Conservation (phyloP, 2,888 invertebrate species). For the Geotrupes spiniger region DNA sequence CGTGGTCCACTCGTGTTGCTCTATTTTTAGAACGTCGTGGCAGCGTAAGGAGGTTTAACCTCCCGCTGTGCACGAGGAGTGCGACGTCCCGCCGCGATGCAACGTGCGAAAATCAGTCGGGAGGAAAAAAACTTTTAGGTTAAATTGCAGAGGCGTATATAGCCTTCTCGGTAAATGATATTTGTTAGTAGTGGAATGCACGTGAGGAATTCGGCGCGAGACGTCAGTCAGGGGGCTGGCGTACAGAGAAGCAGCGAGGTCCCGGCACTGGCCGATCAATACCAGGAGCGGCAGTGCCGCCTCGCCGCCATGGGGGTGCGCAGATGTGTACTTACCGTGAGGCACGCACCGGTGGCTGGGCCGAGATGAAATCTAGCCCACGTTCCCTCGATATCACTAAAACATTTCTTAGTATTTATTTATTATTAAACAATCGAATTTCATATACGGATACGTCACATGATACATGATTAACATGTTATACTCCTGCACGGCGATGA, state of each 20-base stretch:
- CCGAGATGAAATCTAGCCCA: conserved; percentile 90
- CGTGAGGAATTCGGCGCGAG: conserved; percentile 34
- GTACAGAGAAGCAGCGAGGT: conserved; percentile 32
- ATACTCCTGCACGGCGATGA: no score
- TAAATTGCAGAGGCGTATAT: conserved; percentile 11
- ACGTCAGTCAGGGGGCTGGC: conserved; percentile 34
- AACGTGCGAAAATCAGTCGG: background rate
- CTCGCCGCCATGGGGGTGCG: conserved; percentile 38
- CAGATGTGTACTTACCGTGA: conserved; percentile 64
- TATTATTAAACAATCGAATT: no score
- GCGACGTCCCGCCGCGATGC: background rate
- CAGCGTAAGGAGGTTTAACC: conserved; percentile 14
- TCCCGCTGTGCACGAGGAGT: conserved; percentile 9
- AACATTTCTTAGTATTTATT: conserved; percentile 88
- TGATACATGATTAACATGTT: no score
- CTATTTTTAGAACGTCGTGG: conserved; percentile 17
- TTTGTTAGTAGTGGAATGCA: conserved; percentile 32
- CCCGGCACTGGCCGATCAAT: conserved; percentile 43
- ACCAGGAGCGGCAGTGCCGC: conserved; percentile 42
- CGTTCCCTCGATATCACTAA: conserved; percentile 82
- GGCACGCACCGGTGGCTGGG: conserved; percentile 82
- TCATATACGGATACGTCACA: no score
- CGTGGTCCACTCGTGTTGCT: conserved; percentile 8
- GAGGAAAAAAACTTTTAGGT: background rate
- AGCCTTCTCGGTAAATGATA: conserved; percentile 28